These are phyloP conservation scores for Ictalurus punctatus DNA, from an alignment of 2,113 vertebrate species.

Conservation along the genomic window DNA sequence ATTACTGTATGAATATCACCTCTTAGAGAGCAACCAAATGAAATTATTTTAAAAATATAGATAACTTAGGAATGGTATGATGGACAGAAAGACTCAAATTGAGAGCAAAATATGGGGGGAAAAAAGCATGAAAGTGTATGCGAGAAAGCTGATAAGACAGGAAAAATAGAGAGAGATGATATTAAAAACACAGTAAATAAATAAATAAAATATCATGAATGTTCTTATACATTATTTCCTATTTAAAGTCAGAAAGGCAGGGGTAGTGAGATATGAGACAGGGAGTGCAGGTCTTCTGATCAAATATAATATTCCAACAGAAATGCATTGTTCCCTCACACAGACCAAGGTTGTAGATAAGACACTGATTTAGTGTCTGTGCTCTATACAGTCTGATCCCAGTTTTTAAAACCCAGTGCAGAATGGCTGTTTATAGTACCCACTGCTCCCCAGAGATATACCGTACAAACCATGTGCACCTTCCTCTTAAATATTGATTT, in stretches of 20 bases:
- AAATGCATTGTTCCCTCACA: constrained; percentile 43
- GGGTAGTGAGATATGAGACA: neutral
- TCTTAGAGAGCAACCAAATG: neutral
- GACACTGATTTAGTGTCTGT: constrained; percentile 65
- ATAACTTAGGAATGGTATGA: neutral
- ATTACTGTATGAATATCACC: neutral
- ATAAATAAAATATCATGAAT: constrained; percentile 21
- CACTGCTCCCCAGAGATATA: constrained; percentile 57
- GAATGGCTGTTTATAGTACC: constrained; percentile 38
- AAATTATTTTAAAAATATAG: neutral
- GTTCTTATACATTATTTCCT: constrained; percentile 24
- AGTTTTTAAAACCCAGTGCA: constrained; percentile 42
- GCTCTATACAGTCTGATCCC: constrained; percentile 53
- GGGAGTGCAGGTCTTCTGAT: constrained; percentile 24
- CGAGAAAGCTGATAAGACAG: neutral
- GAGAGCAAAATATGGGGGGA: neutral
- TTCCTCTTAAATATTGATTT: constrained; percentile 68
- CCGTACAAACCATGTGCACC: constrained; percentile 22
- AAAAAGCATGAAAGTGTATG: neutral
- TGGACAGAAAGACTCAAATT: neutral
- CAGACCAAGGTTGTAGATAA: constrained; percentile 48
- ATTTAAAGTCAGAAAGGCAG: neutral
- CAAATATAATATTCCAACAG: constrained; percentile 51
- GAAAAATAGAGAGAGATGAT: neutral
- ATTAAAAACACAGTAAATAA: neutral